Base-by-base conservation (phyloP, 2,113 vertebrate genomes). In the Brachyhypopomus gauderio region DNA sequence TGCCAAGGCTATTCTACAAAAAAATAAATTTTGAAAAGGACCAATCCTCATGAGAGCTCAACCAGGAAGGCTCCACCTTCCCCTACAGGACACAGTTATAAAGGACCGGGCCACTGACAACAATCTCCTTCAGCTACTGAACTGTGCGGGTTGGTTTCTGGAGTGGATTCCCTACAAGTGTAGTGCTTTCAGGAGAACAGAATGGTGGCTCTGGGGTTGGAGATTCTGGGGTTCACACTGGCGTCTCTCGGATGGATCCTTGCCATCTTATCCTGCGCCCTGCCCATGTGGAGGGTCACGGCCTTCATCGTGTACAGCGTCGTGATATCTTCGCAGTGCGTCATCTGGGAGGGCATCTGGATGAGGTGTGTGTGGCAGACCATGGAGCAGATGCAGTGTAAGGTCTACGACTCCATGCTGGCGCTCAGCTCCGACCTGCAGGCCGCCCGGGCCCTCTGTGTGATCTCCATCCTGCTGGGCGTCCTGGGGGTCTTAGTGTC, bases 241-340 rank as follows among this genome's bases (percentile, higher is more conserved):
- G 92, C 94, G 0, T 84, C 94, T 67, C 66, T 98, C 80, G 97
- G 97, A 19, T 97, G 96, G 96, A 78, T 97, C 72, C 89, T 89
- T 71, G 89, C 90, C 84, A 92, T 96, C 56, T 58, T 95, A 3
- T 92, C 94, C 71, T 98, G 97, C 1, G 91, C 90, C 0, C 58
- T 98, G 85, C 97, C 97, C 82, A 96, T 95, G 95, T 98, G 97
- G 97, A 91, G 90, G 19, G 96, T 97, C 72, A 91, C 96, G 0
- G 95, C 97, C 34, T 97, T 96, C 87, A 95, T 95, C n/a, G 96
- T 96, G 4, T 91, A 85, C 86, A 98, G 93, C 90, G 95, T 98
- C 11, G 92, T 98, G 86, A 95, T n/a, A n/a, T n/a, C 95, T 0
- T 94, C 95, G 0, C 96, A 97, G 91, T n/a, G n/a, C n/a, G 94